Evolutionary conservation across 1,140 invertebrate genomes (phyloP).

Genomic region (Dolichoris vasculosae): DNA sequence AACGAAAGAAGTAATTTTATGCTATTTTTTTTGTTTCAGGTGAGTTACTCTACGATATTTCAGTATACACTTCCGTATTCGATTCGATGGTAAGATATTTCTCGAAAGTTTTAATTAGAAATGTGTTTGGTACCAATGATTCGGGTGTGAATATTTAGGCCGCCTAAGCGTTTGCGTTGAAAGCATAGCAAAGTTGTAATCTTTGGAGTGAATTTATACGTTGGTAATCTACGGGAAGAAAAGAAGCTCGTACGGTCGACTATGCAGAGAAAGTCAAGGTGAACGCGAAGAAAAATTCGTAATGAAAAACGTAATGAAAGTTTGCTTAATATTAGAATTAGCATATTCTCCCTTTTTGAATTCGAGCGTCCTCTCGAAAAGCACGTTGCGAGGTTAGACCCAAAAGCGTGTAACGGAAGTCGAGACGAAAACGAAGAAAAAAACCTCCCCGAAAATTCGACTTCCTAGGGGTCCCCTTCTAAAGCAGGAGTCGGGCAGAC

Average conservation of each 20-base stretch:
- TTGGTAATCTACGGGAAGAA: too few relatives aligned
- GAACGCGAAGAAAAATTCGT: not conserved
- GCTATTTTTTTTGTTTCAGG: slow-evolving; percentile 17
- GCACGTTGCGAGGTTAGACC: not conserved
- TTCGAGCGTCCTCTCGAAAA: not conserved
- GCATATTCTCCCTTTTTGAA: not conserved
- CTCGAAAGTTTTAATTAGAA: too few relatives aligned
- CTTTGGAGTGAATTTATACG: too few relatives aligned
- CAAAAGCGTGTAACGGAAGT: not conserved
- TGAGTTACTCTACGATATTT: not conserved
- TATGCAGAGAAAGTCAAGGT: not conserved
- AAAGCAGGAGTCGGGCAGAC: not conserved
- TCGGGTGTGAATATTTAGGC: too few relatives aligned
- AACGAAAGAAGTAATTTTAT: not conserved
- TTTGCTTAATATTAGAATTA: not conserved
- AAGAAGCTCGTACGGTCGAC: too few relatives aligned
- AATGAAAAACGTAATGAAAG: not conserved
- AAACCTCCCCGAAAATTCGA: not conserved
- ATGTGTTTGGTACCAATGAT: too few relatives aligned
- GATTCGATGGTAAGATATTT: not conserved
- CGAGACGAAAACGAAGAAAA: slow-evolving; percentile 22
- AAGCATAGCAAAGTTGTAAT: too few relatives aligned
- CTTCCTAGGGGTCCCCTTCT: not conserved
- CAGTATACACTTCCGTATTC: not conserved
- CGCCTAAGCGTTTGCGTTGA: too few relatives aligned